Evolutionary conservation across 2,888 invertebrate species (phyloP), one percentile per base, ranked within the genome.

Genomic region (Oscheius onirici): DNA sequence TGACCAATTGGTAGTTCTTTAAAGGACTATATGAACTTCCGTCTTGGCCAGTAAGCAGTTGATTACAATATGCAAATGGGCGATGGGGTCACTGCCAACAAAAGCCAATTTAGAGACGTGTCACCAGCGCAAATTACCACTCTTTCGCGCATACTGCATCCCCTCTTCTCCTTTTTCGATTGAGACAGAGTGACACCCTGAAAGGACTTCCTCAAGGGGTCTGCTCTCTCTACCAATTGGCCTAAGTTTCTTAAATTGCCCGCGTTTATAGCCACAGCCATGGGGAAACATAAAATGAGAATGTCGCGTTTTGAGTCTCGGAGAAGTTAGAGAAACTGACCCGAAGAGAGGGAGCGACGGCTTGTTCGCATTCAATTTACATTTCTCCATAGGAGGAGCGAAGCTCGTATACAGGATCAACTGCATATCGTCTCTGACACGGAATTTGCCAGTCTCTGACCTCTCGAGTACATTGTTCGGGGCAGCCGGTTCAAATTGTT

Each of bases 341-440:
- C 34, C 34, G 34, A 34, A 34, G 34, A 34, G 34, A 34, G 34
- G 17, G 28, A 49, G 34, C 15, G 22, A 46, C 43, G 65, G 61
- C 1, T 34, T 20, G 3, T 67, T 34, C 0, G 75, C 55, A 40
- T 73, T 72, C 11, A 57, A 55, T 1, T 57, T 58, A 0, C 75
- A 65, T 26, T 40, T 65, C 0, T 13, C 5, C 28, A 72, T 66
- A 17, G 26, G 44, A 15, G 78, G 76, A 8, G 76, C 28, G 43
- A 40, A 74, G 41, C 54, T 76, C 24, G 77, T 26, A 40, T 71
- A 79, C 6, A 79, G 49, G 11, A 70, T 63, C 10, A 77, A 40
- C 26, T 66, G 58, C 41, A 72, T 15, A 51, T 73, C 73, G 17
- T 68, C 11, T n/a, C 67, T 73, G 34, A 79, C 28, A 17, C 43